Percentiles rank a stretch among this genome's conserved stretches.
Conservation (phyloP, 2,888 invertebrate genomes). For the Eurois occulta region DNA sequence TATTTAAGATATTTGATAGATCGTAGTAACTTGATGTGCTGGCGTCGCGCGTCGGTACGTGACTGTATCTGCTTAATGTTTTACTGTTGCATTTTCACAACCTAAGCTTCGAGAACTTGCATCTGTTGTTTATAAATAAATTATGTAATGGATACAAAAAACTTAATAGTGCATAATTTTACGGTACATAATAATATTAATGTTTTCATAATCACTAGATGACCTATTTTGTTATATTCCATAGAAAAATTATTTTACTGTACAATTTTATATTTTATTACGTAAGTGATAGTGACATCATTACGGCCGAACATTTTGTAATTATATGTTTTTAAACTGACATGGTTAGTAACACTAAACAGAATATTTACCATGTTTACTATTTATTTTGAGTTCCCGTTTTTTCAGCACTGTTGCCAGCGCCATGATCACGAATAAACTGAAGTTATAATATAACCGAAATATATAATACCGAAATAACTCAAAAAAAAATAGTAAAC, state of each 20-base stretch:
- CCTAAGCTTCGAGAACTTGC: constrained; percentile 14
- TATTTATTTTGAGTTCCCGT: background rate
- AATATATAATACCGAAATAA: too few species aligned
- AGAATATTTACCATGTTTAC: background rate
- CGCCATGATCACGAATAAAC: constrained; percentile 3
- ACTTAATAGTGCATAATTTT: constrained; percentile 4
- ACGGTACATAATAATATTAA: background rate
- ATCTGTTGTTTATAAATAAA: constrained; percentile 11
- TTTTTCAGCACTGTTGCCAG: background rate
- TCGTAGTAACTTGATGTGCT: too few species aligned
- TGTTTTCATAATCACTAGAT: background rate
- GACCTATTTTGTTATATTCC: background rate
- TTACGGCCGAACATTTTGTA: background rate
- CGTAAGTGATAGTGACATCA: background rate
- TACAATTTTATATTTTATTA: background rate
- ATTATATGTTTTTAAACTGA: background rate
- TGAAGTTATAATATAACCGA: background rate
- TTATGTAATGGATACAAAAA: background rate
- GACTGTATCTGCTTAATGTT: constrained; percentile 5
- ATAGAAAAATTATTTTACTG: background rate
- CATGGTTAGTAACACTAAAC: background rate
- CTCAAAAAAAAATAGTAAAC: too few species aligned
- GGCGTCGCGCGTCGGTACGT: too few species aligned
- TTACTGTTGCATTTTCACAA: constrained; percentile 39
- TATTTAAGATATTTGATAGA: too few species aligned